A percentile compares a stretch with the other conserved stretches of the same genome.
phyloP scores from a whole-genome alignment of 2,888 invertebrate species.

The Diaperis boleti region DNA sequence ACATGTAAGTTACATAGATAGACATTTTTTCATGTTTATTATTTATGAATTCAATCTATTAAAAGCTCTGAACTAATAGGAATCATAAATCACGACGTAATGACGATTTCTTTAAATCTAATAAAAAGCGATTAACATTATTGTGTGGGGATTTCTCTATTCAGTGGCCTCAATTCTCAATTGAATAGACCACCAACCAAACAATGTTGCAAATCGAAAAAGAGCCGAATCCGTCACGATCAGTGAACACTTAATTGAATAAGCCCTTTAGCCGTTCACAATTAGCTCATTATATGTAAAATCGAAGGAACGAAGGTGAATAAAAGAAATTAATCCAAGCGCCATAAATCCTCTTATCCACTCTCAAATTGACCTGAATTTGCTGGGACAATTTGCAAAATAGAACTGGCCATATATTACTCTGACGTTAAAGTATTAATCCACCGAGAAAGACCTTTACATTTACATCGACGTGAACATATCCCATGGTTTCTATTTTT shows the following conservation, averaged over 20 bases:
- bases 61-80: slow-evolving; percentile 1
- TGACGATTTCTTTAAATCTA: slow-evolving; percentile 6
- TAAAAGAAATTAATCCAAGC: slow-evolving; percentile 9
- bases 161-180: slow-evolving; percentile 7
- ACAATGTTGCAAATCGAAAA: slow-evolving; percentile 15
- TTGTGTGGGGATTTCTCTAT: slow-evolving; percentile 14
- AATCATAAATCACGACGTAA: slow-evolving; percentile 1
- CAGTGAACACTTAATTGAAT: slow-evolving; percentile 12
- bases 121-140: slow-evolving; percentile 8
- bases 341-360: slow-evolving; percentile 12
- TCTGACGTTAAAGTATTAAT: slow-evolving; percentile 32
- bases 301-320: slow-evolving; percentile 13
- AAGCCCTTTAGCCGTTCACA: slow-evolving; percentile 1
- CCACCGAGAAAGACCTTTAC: slow-evolving; percentile 23
- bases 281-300: slow-evolving; percentile 7
- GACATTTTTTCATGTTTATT: slow-evolving; percentile 12
- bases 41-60: slow-evolving; percentile 1
- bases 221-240: background rate
- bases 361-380: slow-evolving; percentile 22
- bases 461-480: slow-evolving; percentile 21
- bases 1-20: background rate
- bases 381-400: slow-evolving; percentile 22
- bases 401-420: slow-evolving; percentile 17
- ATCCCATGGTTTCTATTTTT: slow-evolving; percentile 29
- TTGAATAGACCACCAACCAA: background rate